Evolutionary conservation across 2,888 invertebrate genomes (phyloP), one percentile per base, ranked within the genome.

Genomic region (Apotomis capreana): DNA sequence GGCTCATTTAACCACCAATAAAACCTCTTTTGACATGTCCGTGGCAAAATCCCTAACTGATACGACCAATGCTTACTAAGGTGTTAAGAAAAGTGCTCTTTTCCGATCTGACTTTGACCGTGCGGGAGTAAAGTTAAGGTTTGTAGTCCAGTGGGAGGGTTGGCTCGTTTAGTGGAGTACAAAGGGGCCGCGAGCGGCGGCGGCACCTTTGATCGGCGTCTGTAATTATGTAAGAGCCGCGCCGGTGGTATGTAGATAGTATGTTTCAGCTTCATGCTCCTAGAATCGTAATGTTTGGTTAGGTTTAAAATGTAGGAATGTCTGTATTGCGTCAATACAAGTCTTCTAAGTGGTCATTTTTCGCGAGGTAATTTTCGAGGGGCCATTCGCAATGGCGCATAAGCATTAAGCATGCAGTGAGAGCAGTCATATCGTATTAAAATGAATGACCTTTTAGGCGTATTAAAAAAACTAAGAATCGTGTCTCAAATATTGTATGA

Each of bases 11-110:
- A 88, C 84, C 81, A 82, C 87, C 88, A 89, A 93, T 93, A 93
- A 94, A 92, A 91, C 88, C 90, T 87, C 90, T 92, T 93, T 94
- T 94, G 94, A 94, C 93, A 91, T 89, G 91, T 91, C 93, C 92
- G 89, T 92, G 93, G 93, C 93, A 93, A 92, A 93, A 93, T 89
- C 92, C 91, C 89, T 91, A 90, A 91, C 92, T 88, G 91, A 92
- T 92, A 92, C 87, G 89, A 89, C 88, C 89, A 87, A 88, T 90
- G 88, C 87, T 87, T 84, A 81, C 84, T 89, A 91, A 92, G 90
- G 92, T 91, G 92, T 92, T 92, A 92, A 91, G 92, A 88, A 89
- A 87, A 83, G 79, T 78, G 1, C 0, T 0, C 0, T 0, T 0
- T 0, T 0, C 0, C 78, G 79, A 0, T 4, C 40, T 0, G 82